Percentiles rank a stretch among this genome's conserved stretches.
Conservation (phyloP, 2,113 vertebrate genomes). For the Sceloporus undulatus region DNA sequence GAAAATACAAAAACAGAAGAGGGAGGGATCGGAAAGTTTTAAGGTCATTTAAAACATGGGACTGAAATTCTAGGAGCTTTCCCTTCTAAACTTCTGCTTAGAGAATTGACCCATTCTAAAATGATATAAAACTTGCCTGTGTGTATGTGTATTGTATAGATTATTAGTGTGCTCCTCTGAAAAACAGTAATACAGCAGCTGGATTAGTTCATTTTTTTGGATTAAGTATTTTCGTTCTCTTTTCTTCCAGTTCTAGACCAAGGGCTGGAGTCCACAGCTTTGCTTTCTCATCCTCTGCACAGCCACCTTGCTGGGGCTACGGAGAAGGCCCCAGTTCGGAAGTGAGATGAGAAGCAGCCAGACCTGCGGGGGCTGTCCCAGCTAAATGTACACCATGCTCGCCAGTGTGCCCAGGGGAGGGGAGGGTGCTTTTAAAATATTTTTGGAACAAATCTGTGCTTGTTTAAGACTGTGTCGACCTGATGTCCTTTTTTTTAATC, state of each 20-base stretch:
- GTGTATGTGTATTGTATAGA: neutral
- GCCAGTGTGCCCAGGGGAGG: slow-evolving; percentile 60
- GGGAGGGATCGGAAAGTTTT: too few species aligned
- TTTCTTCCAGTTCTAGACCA: slow-evolving; percentile 77
- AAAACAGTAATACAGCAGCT: neutral
- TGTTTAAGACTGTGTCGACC: slow-evolving; percentile 66
- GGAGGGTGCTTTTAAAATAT: slow-evolving; percentile 55
- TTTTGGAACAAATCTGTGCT: slow-evolving; percentile 75
- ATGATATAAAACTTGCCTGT: neutral
- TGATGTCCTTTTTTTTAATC: slow-evolving; percentile 53
- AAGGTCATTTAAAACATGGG: neutral
- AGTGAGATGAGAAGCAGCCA: slow-evolving; percentile 38
- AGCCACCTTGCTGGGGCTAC: slow-evolving; percentile 60
- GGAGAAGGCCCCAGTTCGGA: slow-evolving; percentile 34
- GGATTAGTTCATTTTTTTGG: too few species aligned
- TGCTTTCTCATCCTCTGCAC: slow-evolving; percentile 68
- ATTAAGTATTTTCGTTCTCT: rapidly evolving
- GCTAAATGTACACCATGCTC: slow-evolving; percentile 59
- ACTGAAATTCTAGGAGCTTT: neutral
- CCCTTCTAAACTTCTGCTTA: neutral
- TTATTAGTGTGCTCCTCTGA: neutral
- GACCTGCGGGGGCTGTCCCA: slow-evolving; percentile 59
- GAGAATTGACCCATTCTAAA: too few species aligned
- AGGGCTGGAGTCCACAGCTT: slow-evolving; percentile 65
- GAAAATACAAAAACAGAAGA: neutral